Conservation (phyloP, 2,797 vertebrate genomes). For the Meriones psammophilus region DNA sequence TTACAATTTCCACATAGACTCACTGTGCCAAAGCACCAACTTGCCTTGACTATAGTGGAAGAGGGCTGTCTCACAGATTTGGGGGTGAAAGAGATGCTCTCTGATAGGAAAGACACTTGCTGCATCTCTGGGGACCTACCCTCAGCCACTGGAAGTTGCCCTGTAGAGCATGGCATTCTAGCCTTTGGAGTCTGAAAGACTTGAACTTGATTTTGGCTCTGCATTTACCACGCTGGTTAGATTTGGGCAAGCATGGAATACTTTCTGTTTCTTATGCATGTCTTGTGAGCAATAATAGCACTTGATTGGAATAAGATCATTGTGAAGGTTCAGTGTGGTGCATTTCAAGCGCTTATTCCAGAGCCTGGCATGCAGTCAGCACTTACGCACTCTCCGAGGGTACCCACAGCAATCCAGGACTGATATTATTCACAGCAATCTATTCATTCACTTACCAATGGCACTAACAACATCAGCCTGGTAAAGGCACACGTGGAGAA, state of each 20-base stretch:
- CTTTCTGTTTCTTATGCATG: neutral
- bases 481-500: neutral
- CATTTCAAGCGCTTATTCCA: neutral
- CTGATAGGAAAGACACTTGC: neutral
- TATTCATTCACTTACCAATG: neutral
- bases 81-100: neutral
- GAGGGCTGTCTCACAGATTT: neutral
- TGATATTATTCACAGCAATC: neutral
- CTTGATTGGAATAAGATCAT: neutral
- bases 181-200: neutral
- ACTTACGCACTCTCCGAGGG: neutral
- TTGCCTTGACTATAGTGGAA: neutral
- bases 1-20: neutral
- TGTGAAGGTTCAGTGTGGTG: neutral
- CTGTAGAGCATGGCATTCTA: neutral
- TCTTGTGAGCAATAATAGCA: neutral
- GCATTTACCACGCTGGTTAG: neutral
- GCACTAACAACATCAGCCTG: neutral
- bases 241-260: neutral
- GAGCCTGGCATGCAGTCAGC: neutral
- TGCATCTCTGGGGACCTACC: neutral
- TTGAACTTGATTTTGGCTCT: neutral
- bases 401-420: neutral
- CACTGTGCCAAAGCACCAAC: neutral
- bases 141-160: neutral